Evolutionary conservation across 1,140 invertebrate species (phyloP).

Genomic region (Aphis gossypii): DNA sequence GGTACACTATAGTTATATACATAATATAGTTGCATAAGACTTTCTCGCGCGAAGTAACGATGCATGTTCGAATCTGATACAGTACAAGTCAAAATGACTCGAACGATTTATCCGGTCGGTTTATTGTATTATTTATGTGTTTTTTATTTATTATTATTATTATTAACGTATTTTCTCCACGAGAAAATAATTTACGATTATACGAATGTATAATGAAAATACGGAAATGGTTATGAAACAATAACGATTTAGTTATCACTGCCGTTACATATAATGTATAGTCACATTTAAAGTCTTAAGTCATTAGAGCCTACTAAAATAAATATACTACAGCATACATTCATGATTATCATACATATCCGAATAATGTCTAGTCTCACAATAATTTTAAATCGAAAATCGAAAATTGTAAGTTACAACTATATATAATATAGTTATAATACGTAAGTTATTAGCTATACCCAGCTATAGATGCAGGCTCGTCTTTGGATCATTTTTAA

Average conservation of each 20-base stretch:
- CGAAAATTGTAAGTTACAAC: too few species aligned
- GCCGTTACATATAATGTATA: neutral
- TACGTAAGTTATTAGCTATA: too few species aligned
- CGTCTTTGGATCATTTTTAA: too few species aligned
- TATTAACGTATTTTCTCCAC: neutral
- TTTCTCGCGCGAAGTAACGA: conserved; percentile 38
- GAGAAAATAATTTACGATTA: neutral
- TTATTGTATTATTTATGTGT: neutral
- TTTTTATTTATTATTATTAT: conserved; percentile 14
- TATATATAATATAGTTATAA: too few species aligned
- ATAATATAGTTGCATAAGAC: neutral
- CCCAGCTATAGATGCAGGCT: too few species aligned
- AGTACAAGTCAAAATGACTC: conserved; percentile 33
- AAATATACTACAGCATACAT: too few species aligned
- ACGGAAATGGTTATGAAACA: conserved; percentile 15
- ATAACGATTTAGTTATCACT: neutral
- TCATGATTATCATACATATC: too few species aligned
- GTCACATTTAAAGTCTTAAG: too few species aligned
- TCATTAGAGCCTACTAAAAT: too few species aligned
- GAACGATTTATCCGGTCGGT: conserved; percentile 7
- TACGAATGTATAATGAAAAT: neutral
- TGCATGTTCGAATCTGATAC: conserved; percentile 41
- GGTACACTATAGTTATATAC: too few species aligned
- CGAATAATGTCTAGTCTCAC: too few species aligned
- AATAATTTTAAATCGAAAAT: too few species aligned